Evolutionary conservation across 2,888 invertebrate species (phyloP).

Genomic region (Metellina segmentata): DNA sequence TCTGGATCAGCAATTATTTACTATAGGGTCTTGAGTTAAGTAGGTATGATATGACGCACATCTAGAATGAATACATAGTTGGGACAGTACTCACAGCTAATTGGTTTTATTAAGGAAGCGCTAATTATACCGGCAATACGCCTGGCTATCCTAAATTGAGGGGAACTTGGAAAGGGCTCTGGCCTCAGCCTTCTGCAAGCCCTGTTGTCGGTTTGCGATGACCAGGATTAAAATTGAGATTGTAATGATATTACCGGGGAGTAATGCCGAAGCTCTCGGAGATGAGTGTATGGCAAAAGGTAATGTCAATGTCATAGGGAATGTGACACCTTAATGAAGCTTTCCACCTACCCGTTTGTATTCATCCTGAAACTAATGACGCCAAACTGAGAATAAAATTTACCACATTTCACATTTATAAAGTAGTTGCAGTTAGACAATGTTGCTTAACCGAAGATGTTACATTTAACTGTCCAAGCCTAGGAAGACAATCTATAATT

Average conservation of each 20-base stretch:
- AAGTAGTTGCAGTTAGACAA: too few species aligned
- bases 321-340: background rate
- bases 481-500: too few species aligned
- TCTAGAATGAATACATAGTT: constrained; percentile 2
- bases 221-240: constrained; percentile 53
- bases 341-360: background rate
- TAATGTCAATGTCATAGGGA: constrained; percentile 8
- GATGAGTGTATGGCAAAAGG: constrained; percentile 34
- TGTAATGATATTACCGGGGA: constrained; percentile 38
- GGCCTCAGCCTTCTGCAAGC: constrained; percentile 8
- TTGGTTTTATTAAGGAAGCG: constrained; percentile 75
- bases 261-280: constrained; percentile 45
- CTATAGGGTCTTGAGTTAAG: constrained; percentile 61
- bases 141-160: constrained; percentile 45
- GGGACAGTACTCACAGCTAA: constrained; percentile 48
- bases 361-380: background rate
- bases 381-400: too few species aligned
- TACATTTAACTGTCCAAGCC: too few species aligned
- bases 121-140: constrained; percentile 65
- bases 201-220: constrained; percentile 14
- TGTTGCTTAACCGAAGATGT: too few species aligned
- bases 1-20: constrained; percentile 65
- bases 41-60: constrained; percentile 42
- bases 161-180: constrained; percentile 26
- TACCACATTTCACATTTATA: too few species aligned